Evolutionary conservation across 1,140 invertebrate genomes (phyloP).

Genomic region (Sycobia sp.): DNA sequence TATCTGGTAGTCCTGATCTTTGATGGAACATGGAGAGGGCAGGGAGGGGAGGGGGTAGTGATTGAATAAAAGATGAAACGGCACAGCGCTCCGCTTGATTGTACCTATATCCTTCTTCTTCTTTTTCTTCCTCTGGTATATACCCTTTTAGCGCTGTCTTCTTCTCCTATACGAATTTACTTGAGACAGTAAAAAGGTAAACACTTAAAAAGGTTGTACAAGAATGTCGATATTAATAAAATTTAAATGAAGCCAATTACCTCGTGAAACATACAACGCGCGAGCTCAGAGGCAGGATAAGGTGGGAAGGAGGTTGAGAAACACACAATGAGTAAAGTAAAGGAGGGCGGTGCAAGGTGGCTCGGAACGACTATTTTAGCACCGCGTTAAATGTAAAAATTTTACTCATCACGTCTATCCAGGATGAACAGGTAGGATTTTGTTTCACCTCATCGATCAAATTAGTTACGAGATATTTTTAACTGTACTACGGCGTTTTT

Average conservation of each 20-base stretch:
- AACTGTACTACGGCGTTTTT: too few species aligned
- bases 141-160: neutral
- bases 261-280: conserved; percentile 50
- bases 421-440: too few species aligned
- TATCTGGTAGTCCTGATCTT: conserved; percentile 43
- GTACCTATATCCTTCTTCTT: conserved; percentile 3
- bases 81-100: conserved; percentile 28
- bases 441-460: too few species aligned
- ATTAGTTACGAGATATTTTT: too few species aligned
- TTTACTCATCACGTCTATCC: neutral
- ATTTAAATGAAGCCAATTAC: conserved; percentile 57
- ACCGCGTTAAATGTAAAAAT: neutral
- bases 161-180: too few species aligned
- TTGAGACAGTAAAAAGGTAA: too few species aligned
- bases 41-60: too few species aligned
- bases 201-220: conserved; percentile 50
- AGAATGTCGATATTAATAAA: conserved; percentile 61
- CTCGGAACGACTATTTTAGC: too few species aligned
- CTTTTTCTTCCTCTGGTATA: too few species aligned
- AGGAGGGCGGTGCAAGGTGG: conserved; percentile 8
- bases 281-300: too few species aligned
- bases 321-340: conserved; percentile 22
- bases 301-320: conserved; percentile 19
- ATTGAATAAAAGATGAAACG: conserved; percentile 61
- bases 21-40: conserved; percentile 49